Percentiles rank a stretch among this genome's conserved stretches.
These are phyloP conservation scores for Scaptomyza flava DNA, from an alignment of 2,888 invertebrate genomes.

Conservation along the genomic window DNA sequence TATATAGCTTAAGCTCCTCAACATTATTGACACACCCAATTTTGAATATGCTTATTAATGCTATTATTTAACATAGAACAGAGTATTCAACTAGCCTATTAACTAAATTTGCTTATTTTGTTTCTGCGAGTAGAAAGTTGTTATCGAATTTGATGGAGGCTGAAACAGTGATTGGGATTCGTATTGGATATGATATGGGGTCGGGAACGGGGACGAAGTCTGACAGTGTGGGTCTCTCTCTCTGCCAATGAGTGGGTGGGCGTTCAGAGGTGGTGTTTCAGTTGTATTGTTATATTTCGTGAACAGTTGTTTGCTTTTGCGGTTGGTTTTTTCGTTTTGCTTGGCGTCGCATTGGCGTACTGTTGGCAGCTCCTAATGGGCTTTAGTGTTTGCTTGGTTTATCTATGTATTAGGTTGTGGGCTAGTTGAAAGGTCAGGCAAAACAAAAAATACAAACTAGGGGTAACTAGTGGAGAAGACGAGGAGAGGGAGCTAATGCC, in stretches of 20 bases:
- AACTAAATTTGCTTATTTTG: slow-evolving; percentile 6
- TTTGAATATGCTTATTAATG: not conserved
- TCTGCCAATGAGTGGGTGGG: slow-evolving; percentile 36
- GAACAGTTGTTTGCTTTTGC: slow-evolving; percentile 21
- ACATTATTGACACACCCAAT: not conserved
- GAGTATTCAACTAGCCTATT: slow-evolving; percentile 1
- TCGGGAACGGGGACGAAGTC: slow-evolving; percentile 7
- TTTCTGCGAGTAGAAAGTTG: slow-evolving; percentile 70
- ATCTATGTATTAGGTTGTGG: slow-evolving; percentile 19
- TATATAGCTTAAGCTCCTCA: too few species aligned
- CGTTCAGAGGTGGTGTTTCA: slow-evolving; percentile 44
- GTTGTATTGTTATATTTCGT: slow-evolving; percentile 8
- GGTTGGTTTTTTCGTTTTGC: slow-evolving; percentile 29
- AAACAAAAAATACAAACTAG: not conserved
- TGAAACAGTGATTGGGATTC: slow-evolving; percentile 24
- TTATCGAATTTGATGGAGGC: slow-evolving; percentile 69
- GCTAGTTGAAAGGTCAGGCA: slow-evolving; percentile 47
- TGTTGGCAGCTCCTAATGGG: slow-evolving; percentile 28
- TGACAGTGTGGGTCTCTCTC: not conserved
- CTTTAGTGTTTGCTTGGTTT: slow-evolving; percentile 25
- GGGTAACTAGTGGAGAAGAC: not conserved
- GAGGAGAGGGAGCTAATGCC: not conserved
- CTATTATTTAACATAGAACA: not conserved
- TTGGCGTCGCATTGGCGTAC: slow-evolving; percentile 46
- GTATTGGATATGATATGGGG: slow-evolving; percentile 13